Evolutionary conservation across 1,140 invertebrate species (phyloP).

Genomic region (Euura saliciscinereae): DNA sequence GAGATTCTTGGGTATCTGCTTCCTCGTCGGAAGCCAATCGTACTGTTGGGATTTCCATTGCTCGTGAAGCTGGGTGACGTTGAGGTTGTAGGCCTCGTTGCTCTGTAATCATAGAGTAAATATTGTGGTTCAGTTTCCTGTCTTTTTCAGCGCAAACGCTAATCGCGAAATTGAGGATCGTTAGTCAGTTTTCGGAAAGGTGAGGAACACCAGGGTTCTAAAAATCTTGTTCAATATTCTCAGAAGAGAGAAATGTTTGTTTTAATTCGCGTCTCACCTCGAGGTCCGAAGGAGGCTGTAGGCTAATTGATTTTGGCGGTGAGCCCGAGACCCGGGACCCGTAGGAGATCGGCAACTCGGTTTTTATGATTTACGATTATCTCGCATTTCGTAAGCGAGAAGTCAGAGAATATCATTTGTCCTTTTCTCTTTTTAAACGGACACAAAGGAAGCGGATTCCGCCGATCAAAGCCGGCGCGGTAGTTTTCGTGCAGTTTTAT

Average conservation of each 20-base stretch:
- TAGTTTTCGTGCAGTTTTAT: not conserved
- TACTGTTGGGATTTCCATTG: conserved; percentile 59
- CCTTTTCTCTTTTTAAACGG: not conserved
- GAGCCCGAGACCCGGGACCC: not conserved
- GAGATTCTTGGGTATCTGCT: conserved; percentile 60
- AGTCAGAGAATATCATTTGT: too few species aligned
- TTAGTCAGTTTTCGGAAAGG: not conserved
- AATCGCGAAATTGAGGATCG: not conserved
- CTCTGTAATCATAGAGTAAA: conserved; percentile 57
- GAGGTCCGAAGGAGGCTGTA: not conserved
- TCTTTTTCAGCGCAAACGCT: too few species aligned
- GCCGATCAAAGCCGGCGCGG: not conserved
- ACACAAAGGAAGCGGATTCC: not conserved
- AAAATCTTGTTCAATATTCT: not conserved
- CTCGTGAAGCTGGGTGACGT: conserved; percentile 52
- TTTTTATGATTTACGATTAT: not conserved
- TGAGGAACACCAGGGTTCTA: not conserved
- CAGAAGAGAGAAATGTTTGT: not conserved
- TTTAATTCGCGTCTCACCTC: not conserved
- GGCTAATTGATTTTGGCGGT: conserved; percentile 1
- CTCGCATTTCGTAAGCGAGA: too few species aligned
- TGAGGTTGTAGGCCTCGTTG: conserved; percentile 58
- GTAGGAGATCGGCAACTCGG: too few species aligned
- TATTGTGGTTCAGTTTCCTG: conserved; percentile 9
- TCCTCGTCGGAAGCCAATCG: conserved; percentile 60